Base-by-base conservation (phyloP, 2,113 vertebrate genomes). In the Notechis scutatus region DNA sequence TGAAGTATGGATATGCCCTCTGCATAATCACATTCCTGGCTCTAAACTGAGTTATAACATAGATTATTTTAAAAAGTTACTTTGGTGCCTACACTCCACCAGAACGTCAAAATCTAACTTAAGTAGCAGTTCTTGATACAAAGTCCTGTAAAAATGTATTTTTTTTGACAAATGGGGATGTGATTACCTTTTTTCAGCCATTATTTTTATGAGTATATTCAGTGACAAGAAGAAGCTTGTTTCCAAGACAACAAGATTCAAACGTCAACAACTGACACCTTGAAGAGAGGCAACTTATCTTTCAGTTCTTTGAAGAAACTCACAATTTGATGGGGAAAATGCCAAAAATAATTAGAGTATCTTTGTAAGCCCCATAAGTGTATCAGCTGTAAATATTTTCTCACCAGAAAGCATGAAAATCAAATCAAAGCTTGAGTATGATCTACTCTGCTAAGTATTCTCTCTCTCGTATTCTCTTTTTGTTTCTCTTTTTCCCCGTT, bases 161-260 rank as follows among this genome's bases (percentile, higher is more conserved):
- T 96, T 95, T 95, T 95, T 96, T 96, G 96, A 95, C 42, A 85
- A 59, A 42, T 24, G 91, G 96, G 86, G 94, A 95, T 94, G 95
- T 94, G 94, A 95, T 97, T 96, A 96, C 94, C 12, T 45, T n/a
- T 59, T 87, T 29, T 26, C 96, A 95, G 92, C 94, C 86, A 96
- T 97, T 97, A 95, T 89, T 93, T 93, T 95, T 96, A 96, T 96
- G 95, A 96, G 93, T 97, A 96, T 96, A 96, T 97, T 97, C 96
- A 96, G 93, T 96, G 96, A 97, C 96, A 97, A 96, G 96, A 96
- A 97, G 93, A 95, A 61, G 92, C 97, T 97, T 97, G 97, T 98
- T 98, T 98, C 97, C 97, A 98, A 97, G 97, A 98, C 97, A 97
- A 98, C 97, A 97, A 96, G 95, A 97, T 97, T 97, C 96, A 97